Evolutionary conservation across 2,113 vertebrate species (phyloP).

Genomic region (Leptobrachium ailaonicum): DNA sequence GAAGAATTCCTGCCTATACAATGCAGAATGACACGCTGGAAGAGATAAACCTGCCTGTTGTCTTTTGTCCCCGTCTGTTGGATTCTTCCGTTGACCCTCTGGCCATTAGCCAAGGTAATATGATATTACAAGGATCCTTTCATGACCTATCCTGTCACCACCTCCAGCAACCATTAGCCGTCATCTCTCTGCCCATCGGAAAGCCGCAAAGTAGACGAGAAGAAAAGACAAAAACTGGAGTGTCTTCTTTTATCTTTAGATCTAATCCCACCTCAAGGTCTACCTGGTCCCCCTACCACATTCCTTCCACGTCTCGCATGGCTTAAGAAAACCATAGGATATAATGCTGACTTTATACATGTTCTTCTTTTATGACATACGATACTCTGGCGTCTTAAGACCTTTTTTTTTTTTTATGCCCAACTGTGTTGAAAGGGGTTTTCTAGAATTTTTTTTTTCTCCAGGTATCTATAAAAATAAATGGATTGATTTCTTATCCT

Average conservation of each 20-base stretch:
- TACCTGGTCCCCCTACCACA: conserved; percentile 39
- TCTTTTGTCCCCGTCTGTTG: conserved; percentile 52
- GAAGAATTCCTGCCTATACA: conserved; percentile 49
- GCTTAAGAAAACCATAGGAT: conserved; percentile 1
- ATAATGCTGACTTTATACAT: neutral
- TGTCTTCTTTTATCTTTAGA: conserved; percentile 46
- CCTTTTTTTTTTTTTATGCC: too few species aligned
- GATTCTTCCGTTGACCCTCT: conserved; percentile 69
- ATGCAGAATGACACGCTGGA: conserved; percentile 54
- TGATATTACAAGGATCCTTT: conserved; percentile 70
- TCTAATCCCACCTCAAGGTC: conserved; percentile 45
- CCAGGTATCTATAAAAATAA: too few species aligned
- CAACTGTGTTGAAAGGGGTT: too few species aligned
- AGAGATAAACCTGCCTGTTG: conserved; percentile 57
- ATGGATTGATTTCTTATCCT: too few species aligned
- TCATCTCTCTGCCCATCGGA: conserved; percentile 59
- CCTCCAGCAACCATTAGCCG: conserved; percentile 74
- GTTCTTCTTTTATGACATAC: neutral
- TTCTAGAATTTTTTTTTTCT: too few species aligned
- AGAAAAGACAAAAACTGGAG: conserved; percentile 41
- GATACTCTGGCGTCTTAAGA: neutral
- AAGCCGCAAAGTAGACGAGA: conserved; percentile 39
- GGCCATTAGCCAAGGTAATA: conserved; percentile 72
- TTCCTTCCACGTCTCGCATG: conserved; percentile 29
- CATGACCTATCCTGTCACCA: conserved; percentile 64